phyloP scores from a whole-genome alignment of 2,113 vertebrate genomes.

The Tychaedon coryphoeus region DNA sequence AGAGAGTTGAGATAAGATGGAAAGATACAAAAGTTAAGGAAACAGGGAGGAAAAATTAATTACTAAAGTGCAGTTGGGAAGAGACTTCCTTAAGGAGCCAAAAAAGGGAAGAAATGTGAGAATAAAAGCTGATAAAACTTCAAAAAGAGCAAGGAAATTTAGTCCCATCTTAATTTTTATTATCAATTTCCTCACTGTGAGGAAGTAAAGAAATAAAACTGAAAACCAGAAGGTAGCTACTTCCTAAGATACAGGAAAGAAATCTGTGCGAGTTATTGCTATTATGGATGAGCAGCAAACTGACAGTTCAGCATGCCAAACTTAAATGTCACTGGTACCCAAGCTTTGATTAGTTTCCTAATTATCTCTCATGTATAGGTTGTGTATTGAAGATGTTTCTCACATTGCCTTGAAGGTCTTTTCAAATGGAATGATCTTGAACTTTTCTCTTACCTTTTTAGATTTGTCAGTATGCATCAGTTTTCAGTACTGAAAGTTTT shows the following conservation, averaged over 20 bases:
- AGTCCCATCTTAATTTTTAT: not conserved
- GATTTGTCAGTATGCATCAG: not conserved
- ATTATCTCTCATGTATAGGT: not conserved
- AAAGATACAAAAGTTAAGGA: not conserved
- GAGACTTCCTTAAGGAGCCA: not conserved
- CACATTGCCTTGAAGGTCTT: not conserved
- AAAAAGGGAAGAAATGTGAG: not conserved
- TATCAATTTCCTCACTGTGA: not conserved
- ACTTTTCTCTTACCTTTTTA: not conserved
- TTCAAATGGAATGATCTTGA: not conserved
- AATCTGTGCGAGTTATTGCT: not conserved
- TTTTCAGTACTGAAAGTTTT: constrained; percentile 6
- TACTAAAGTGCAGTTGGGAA: not conserved
- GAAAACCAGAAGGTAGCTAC: not conserved
- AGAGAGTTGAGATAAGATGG: not conserved
- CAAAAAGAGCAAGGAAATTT: not conserved
- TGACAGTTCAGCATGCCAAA: not conserved
- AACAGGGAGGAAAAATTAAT: not conserved
- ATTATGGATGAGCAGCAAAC: not conserved
- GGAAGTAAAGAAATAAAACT: not conserved
- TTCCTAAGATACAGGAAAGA: not conserved
- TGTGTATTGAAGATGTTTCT: not conserved
- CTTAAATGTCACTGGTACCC: not conserved
- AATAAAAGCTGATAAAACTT: not conserved
- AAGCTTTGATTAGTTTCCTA: not conserved